Evolutionary conservation across 92 coral and sea anemone genomes (phyloP).

Genomic region (Epizoanthus scotinus): DNA sequence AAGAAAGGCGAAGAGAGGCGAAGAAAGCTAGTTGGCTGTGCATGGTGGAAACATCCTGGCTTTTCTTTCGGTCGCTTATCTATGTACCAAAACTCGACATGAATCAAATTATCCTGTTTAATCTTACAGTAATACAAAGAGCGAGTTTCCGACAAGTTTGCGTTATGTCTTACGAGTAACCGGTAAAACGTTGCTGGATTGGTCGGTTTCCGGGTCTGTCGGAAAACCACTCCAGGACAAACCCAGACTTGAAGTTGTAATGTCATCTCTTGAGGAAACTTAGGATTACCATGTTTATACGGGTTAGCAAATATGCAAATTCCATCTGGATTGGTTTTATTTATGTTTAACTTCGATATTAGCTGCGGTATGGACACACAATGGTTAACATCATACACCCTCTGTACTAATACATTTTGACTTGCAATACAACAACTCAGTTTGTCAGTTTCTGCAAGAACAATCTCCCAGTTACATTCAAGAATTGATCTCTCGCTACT

Average conservation of each 20-base stretch:
- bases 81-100: neutral
- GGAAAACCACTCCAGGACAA: neutral
- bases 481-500: too few species aligned
- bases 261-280: neutral
- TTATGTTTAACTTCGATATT: neutral
- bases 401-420: too few species aligned
- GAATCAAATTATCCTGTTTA: neutral
- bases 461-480: too few species aligned
- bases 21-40: neutral
- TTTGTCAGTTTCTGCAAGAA: too few species aligned
- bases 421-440: too few species aligned
- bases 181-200: neutral
- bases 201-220: neutral
- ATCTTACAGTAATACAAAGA: neutral
- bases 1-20: neutral
- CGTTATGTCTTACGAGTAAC: neutral
- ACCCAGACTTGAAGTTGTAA: neutral
- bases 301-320: neutral
- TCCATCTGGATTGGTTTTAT: neutral
- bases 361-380: too few species aligned
- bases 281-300: neutral
- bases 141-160: slow-evolving; percentile 23
- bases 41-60: neutral
- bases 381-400: too few species aligned
- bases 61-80: neutral